Evolutionary conservation across 2,113 vertebrate genomes (phyloP).

Genomic region (Pluvianellus socialis): DNA sequence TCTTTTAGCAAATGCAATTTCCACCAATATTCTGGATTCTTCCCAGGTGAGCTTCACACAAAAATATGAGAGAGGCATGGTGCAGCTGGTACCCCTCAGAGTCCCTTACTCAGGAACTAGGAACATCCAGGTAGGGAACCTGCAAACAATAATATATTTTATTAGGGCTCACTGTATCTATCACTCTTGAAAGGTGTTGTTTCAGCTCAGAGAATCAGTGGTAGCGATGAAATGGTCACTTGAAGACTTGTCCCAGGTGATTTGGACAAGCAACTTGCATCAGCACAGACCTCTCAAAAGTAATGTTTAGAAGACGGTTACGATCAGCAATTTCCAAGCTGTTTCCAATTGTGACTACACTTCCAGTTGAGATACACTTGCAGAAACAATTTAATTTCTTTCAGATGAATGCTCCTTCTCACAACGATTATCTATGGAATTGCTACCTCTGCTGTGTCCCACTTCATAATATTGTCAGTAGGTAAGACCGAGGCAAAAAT

Average conservation of each 20-base stretch:
- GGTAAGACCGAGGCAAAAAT: neutral
- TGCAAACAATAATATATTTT: neutral
- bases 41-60: neutral
- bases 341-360: constrained; percentile 12
- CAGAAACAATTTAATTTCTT: constrained; percentile 48
- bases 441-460: neutral
- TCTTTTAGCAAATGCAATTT: constrained; percentile 22
- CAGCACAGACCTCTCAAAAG: neutral
- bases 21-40: neutral
- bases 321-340: constrained; percentile 30
- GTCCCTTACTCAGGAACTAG: neutral
- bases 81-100: neutral
- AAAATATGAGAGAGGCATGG: neutral
- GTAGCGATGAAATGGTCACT: neutral
- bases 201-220: neutral
- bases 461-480: neutral
- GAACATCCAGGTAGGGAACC: neutral
- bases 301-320: neutral
- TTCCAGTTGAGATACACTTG: constrained; percentile 43
- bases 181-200: neutral
- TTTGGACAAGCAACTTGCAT: neutral
- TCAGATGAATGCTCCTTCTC: constrained; percentile 29
- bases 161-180: neutral
- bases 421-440: neutral
- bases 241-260: neutral